These are phyloP conservation scores for Parthenolecanium corni DNA, from an alignment of 2,888 invertebrate genomes.

Conservation along the genomic window DNA sequence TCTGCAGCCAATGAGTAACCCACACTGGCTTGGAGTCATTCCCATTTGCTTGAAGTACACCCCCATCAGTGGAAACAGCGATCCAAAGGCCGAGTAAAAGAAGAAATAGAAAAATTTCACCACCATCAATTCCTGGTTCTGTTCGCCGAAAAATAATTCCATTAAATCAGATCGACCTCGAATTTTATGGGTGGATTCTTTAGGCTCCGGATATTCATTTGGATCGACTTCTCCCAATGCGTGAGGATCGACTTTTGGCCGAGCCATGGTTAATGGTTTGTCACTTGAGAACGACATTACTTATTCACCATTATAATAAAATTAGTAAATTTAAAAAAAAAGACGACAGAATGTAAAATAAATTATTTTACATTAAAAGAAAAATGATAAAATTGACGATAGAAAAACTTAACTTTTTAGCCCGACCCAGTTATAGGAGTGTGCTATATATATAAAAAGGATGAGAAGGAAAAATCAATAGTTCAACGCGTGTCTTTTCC, in stretches of 20 bases:
- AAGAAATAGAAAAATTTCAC: slow-evolving; percentile 98
- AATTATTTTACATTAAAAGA: no score
- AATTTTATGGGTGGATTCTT: slow-evolving; percentile 80
- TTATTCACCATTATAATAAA: no score
- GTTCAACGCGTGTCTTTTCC: slow-evolving; percentile 16
- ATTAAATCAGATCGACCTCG: slow-evolving; percentile 73
- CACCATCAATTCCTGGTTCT: slow-evolving; percentile 82
- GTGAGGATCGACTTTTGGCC: slow-evolving; percentile 71
- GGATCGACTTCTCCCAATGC: slow-evolving; percentile 79
- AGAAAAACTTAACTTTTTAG: no score
- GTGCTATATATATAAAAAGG: no score
- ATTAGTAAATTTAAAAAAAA: no score
- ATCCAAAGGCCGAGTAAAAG: slow-evolving; percentile 98
- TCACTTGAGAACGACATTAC: no score
- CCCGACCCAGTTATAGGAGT: no score
- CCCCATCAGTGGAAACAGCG: slow-evolving; percentile 93
- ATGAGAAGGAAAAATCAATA: slow-evolving; percentile 14
- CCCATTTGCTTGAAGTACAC: slow-evolving; percentile 99
- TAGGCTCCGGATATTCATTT: slow-evolving; percentile 62
- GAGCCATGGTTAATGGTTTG: background rate
- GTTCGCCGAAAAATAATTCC: slow-evolving; percentile 64
- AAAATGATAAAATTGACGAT: no score
- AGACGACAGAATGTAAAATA: no score
- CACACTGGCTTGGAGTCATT: slow-evolving; percentile 94
- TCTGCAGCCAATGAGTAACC: slow-evolving; percentile 83